Conservation (phyloP, 2,113 vertebrate species). For the Anser brachyrhynchus region DNA sequence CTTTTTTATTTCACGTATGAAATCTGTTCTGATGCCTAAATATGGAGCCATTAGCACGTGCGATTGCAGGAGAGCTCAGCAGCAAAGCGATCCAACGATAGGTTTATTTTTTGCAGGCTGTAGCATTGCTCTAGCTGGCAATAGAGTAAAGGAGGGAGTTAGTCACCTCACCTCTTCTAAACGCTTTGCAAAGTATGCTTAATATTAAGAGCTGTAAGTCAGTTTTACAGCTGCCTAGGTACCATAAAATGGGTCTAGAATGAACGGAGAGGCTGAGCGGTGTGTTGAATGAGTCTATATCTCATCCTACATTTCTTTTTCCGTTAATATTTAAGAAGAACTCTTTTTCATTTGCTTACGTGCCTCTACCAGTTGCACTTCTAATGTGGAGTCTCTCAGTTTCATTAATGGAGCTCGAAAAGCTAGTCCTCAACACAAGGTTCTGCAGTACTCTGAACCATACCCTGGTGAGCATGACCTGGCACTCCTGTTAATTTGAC, state of each 20-base stretch:
- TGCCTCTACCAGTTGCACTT: neutral
- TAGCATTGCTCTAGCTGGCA: neutral
- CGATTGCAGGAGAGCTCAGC: neutral
- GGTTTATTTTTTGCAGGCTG: neutral
- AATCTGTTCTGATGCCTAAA: neutral
- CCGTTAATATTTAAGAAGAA: neutral
- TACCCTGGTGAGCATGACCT: neutral
- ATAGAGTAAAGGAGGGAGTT: neutral
- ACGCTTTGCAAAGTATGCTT: neutral
- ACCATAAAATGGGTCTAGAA: neutral
- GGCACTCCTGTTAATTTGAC: conserved; percentile 30
- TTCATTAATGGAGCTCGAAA: conserved; percentile 34
- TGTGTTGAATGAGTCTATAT: neutral
- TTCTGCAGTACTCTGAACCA: neutral
- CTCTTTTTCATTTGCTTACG: neutral
- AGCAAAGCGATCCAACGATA: neutral
- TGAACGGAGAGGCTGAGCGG: neutral
- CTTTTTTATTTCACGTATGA: neutral
- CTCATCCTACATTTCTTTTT: neutral
- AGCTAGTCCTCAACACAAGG: neutral
- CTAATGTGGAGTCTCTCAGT: neutral
- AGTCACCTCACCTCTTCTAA: neutral
- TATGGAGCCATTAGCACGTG: neutral
- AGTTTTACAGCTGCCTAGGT: neutral
- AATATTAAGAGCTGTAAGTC: neutral